These are phyloP conservation scores for Endomychus coccineus DNA, from an alignment of 2,888 invertebrate species.

Conservation along the genomic window DNA sequence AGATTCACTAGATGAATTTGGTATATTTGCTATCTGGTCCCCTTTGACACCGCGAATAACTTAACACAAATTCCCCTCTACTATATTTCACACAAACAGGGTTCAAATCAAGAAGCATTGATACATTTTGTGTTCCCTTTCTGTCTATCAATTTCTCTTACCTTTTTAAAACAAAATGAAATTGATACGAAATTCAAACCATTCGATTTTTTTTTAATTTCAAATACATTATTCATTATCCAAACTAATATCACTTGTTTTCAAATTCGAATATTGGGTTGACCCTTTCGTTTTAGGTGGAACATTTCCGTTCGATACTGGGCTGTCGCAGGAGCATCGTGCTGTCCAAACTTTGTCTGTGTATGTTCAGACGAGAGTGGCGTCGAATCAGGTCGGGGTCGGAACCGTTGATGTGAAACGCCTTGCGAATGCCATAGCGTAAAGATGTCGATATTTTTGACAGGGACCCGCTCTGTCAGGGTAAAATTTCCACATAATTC, in stretches of 20 bases:
- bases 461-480: conserved; percentile 47
- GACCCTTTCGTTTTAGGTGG: conserved; percentile 26
- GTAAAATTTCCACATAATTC: conserved; percentile 89
- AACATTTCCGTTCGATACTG: conserved; percentile 36
- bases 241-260: neutral
- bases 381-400: conserved; percentile 27
- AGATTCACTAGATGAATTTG: too few species aligned
- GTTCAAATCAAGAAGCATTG: too few species aligned
- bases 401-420: conserved; percentile 35
- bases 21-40: too few species aligned
- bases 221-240: too few species aligned
- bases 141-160: too few species aligned
- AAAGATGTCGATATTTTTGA: conserved; percentile 38
- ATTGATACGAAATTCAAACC: neutral
- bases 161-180: too few species aligned
- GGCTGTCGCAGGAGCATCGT: conserved; percentile 28
- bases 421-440: conserved; percentile 36
- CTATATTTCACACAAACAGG: too few species aligned
- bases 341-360: conserved; percentile 38
- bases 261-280: neutral
- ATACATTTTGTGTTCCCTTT: too few species aligned
- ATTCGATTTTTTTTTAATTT: too few species aligned
- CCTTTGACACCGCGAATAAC: too few species aligned
- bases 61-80: too few species aligned
- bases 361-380: conserved; percentile 27